Evolutionary conservation across 2,888 invertebrate species (phyloP).

Genomic region (Ennomos quercinarius): DNA sequence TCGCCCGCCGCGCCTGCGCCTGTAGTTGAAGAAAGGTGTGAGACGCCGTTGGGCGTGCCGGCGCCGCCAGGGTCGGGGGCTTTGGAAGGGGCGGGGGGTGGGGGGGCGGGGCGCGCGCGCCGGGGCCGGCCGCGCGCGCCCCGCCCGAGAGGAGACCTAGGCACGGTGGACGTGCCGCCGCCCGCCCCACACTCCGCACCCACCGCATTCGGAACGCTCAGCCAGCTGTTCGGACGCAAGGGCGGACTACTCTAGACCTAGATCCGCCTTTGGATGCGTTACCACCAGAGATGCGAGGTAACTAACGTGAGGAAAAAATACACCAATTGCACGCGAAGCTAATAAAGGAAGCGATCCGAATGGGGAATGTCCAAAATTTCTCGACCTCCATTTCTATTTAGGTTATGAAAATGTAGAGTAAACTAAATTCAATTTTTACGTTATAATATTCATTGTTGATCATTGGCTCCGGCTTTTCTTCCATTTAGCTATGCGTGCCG

Average conservation of each 20-base stretch:
- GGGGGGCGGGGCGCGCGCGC: constrained; percentile 75
- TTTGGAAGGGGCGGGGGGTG: constrained; percentile 69
- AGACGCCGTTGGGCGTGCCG: constrained; percentile 83
- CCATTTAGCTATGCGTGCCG: too few relatives aligned
- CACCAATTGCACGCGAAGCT: too few relatives aligned
- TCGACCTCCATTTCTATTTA: too few relatives aligned
- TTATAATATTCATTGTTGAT: too few relatives aligned
- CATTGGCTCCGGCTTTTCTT: too few relatives aligned
- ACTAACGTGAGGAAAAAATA: too few relatives aligned
- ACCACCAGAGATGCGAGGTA: too few relatives aligned
- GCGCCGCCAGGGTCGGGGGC: constrained; percentile 87
- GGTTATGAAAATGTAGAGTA: too few relatives aligned
- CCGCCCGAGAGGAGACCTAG: constrained; percentile 64
- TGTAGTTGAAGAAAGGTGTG: constrained; percentile 51
- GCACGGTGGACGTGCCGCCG: constrained; percentile 53
- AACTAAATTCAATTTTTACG: too few relatives aligned
- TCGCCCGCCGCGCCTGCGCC: constrained; percentile 71
- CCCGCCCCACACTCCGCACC: constrained; percentile 66
- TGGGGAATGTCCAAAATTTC: too few relatives aligned
- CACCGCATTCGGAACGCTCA: constrained; percentile 89
- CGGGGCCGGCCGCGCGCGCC: constrained; percentile 74
- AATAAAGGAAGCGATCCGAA: too few relatives aligned
- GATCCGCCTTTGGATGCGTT: constrained; percentile 7
- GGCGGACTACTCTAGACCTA: constrained; percentile 89
- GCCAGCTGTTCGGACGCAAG: constrained; percentile 93